A percentile compares a stretch with the other conserved stretches of the same genome.
These are phyloP conservation scores for Odontocolon sp. DNA, from an alignment of 2,888 invertebrate species.

Conservation along the genomic window DNA sequence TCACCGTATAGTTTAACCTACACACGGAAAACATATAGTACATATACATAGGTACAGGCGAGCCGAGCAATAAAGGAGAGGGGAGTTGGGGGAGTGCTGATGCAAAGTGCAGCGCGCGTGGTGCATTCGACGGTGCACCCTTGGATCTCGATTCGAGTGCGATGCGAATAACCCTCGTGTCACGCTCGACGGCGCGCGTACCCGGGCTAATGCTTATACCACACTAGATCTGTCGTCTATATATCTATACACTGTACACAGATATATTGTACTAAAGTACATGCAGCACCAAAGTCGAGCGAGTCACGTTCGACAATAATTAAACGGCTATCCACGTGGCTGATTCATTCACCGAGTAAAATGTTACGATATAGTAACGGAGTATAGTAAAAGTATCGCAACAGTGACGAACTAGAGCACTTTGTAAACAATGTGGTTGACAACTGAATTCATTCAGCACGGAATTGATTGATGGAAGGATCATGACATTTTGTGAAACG, in stretches of 20 bases:
- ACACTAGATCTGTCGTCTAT: slow-evolving; percentile 30
- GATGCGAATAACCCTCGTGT: slow-evolving; percentile 55
- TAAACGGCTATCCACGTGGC: slow-evolving; percentile 55
- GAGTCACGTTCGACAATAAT: slow-evolving; percentile 46
- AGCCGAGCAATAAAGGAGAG: neutral
- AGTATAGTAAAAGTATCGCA: neutral
- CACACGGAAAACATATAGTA: slow-evolving; percentile 60
- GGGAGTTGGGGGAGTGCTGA: slow-evolving; percentile 35
- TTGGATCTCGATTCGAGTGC: slow-evolving; percentile 63
- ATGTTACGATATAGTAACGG: slow-evolving; percentile 9
- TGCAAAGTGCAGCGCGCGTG: slow-evolving; percentile 21
- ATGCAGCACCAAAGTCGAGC: slow-evolving; percentile 14
- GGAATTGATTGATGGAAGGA: too few species aligned
- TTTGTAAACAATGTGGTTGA: too few species aligned
- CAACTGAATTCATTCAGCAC: too few species aligned
- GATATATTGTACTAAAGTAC: neutral
- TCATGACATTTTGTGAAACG: too few species aligned
- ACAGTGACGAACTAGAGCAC: slow-evolving; percentile 4
- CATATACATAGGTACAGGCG: neutral
- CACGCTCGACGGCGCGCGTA: slow-evolving; percentile 61
- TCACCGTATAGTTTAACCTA: too few species aligned
- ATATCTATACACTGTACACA: slow-evolving; percentile 6
- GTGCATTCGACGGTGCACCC: slow-evolving; percentile 61
- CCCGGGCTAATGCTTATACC: slow-evolving; percentile 34
- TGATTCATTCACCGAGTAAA: slow-evolving; percentile 30